phyloP scores from a whole-genome alignment of 2,113 vertebrate genomes.

The zebrafish (Danio rerio) region GRCz12tu NC_133177.1:8883001-8883500 shows the following conservation, averaged over 20 bases:
- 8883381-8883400: conserved; percentile 46
- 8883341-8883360: conserved; percentile 46
- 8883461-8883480: conserved; percentile 21
- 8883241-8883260: not conserved
- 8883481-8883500: conserved; percentile 10
- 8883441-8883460: conserved; percentile 35
- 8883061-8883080: no score
- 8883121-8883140: no score
- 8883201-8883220: not conserved
- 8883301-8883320: conserved; percentile 26
- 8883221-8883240: not conserved
- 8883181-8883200: no score
- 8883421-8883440: conserved; percentile 52
- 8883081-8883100: no score
- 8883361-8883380: conserved; percentile 56
- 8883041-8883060: no score
- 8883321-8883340: conserved; percentile 3
- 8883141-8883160: no score
- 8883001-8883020: no score
- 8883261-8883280: conserved; percentile 34
- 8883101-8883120: no score
- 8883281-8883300: conserved; percentile 32
- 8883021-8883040: no score
- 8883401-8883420: conserved; percentile 39
- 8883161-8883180: no score